A percentile compares a stretch with the other conserved stretches of the same genome.
Evolutionary conservation across 2,113 vertebrate species (phyloP).

Genomic region (Brevimyrus niger): DNA sequence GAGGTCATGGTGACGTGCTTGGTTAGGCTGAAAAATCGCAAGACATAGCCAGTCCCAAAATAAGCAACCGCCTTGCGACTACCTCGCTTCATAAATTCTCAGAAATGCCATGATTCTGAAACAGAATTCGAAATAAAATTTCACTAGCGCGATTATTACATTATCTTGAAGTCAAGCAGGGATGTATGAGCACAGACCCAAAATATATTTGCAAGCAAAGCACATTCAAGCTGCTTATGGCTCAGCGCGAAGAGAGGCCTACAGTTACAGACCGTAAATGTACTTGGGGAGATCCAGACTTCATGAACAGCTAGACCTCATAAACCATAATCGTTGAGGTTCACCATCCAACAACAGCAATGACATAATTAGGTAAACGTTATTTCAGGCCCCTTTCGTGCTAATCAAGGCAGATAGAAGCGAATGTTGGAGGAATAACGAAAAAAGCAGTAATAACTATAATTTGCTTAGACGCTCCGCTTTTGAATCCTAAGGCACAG

Average conservation of each 20-base stretch:
- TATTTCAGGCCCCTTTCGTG: constrained; percentile 35
- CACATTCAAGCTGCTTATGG: constrained; percentile 27
- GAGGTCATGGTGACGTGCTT: not conserved
- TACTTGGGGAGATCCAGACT: constrained; percentile 27
- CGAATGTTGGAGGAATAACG: not conserved
- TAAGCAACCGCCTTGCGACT: not conserved
- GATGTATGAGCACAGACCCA: not conserved
- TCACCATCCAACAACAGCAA: constrained; percentile 49
- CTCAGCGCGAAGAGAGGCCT: constrained; percentile 9
- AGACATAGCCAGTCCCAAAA: not conserved
- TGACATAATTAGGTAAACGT: constrained; percentile 46
- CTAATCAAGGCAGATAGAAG: constrained; percentile 31
- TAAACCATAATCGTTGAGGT: constrained; percentile 42
- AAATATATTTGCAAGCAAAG: constrained; percentile 15
- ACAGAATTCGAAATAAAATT: not conserved
- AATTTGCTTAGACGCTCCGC: not conserved
- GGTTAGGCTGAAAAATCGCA: not conserved
- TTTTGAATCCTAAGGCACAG: constrained; percentile 2
- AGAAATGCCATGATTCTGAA: not conserved
- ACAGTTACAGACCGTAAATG: constrained; percentile 25
- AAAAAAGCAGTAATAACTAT: not conserved
- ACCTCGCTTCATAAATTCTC: not conserved
- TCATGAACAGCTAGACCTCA: constrained; percentile 44
- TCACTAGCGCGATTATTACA: not conserved
- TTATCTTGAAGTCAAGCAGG: not conserved